Evolutionary conservation across 2,888 invertebrate species (phyloP).

Genomic region (Tenthredo distinguenda): DNA sequence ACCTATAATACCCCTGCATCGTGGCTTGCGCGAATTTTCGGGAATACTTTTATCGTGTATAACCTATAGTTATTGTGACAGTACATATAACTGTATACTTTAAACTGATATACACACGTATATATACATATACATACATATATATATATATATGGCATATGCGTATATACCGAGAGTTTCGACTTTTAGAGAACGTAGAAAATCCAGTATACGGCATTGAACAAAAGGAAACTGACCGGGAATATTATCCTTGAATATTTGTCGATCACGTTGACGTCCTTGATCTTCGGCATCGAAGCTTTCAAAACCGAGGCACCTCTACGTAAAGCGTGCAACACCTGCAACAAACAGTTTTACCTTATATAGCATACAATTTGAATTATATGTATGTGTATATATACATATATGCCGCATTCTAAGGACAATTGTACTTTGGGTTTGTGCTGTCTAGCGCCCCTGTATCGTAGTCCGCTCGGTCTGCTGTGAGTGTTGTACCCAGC

Average conservation of each 20-base stretch:
- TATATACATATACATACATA: not conserved
- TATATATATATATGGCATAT: not conserved
- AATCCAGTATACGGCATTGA: conserved; percentile 97
- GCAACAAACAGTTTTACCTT: conserved; percentile 78
- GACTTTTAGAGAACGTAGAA: conserved; percentile 86
- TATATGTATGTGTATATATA: not conserved
- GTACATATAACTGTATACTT: not conserved
- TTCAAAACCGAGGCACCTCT: conserved; percentile 92
- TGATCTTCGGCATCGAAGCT: conserved; percentile 96
- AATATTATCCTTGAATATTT: conserved; percentile 98
- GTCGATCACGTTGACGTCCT: conserved; percentile 98
- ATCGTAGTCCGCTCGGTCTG: conserved; percentile 73
- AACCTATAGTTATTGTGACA: not conserved
- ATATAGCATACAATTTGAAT: too few relatives aligned
- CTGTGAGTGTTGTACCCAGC: conserved; percentile 72
- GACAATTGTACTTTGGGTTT: conserved; percentile 72
- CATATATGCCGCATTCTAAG: not conserved
- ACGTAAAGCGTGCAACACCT: conserved; percentile 89
- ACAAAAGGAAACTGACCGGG: conserved; percentile 96
- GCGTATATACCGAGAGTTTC: not conserved
- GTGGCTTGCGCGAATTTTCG: not conserved
- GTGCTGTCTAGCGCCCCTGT: conserved; percentile 70
- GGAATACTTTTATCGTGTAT: not conserved
- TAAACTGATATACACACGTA: too few relatives aligned
- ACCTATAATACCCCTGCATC: not conserved